Evolutionary conservation across 2,888 invertebrate species (phyloP), one percentile per base, ranked within the genome.

Genomic region (Limnephilus marmoratus): DNA sequence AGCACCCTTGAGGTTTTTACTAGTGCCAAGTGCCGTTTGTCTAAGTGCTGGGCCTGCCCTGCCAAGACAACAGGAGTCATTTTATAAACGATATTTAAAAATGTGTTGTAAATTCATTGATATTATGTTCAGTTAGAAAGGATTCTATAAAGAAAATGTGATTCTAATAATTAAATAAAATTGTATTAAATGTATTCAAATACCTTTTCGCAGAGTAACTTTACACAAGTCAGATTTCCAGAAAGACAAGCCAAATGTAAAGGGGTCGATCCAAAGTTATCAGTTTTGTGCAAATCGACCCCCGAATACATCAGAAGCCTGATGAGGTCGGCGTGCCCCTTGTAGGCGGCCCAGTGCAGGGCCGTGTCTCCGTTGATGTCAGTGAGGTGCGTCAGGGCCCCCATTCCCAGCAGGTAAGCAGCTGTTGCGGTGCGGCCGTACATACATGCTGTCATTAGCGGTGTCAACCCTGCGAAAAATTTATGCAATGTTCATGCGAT

Each of bases 331-430:
- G 98, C 97, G 94, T 98, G 98, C 0, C 98, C 99, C 95, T 99
- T 99, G 95, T 99, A 99, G 0, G 99, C 98, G 0, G 99, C 98
- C 99, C 99, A 99, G 94, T 99, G 99, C 53, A 99, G 95, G 0
- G 99, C 99, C 0, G 98, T 98, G 94, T 99, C 99, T 0, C 99
- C 99, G 94, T 99, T 99, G 94, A 98, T 98, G 94, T 99, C 99
- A 1, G 98, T 98, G 87, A 98, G 96, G 94, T 98, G 97, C 94
- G 98, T 98, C 1, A 98, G 96, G 0, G 99, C 98, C 4, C 98
- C 98, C 97, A 98, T 98, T 49, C 99, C 99, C 90, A 99, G 96
- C 0, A 99, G 96, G 95, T 98, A 99, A 0, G 98, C 98, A 0
- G 98, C 98, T 0, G 99, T 98, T 15, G 98, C 98, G 3, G 98